Base-by-base conservation (phyloP, 2,113 vertebrate species). In the Elephas maximus region DNA sequence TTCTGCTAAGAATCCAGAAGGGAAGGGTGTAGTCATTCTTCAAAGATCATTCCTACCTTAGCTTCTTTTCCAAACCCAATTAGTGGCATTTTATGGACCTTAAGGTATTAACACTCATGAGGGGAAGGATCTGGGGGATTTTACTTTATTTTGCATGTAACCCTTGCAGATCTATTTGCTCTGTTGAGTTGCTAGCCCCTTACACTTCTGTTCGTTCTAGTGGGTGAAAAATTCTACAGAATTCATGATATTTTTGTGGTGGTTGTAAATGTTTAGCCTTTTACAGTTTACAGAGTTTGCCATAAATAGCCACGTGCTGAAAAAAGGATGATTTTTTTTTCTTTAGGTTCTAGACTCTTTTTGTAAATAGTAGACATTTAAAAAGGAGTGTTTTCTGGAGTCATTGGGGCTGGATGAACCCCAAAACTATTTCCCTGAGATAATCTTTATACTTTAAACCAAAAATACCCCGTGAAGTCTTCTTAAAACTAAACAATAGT, bases 101-200 rank as follows among this genome's bases (percentile, higher is more conserved):
- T 37, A 67, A 4, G 12, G 67, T 28, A 4, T 5, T 33, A 18
- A 21, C 8, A 2, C 8, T 44, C 69, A 33, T 6, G 1, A 28
- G 28, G 4, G 48, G 37, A 48, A n/a, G 0, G 12, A 1, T 1
- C 41, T 0, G 4, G 37, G 24, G 9, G 5, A 1, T 15, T 28
- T 37, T 9, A 4, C 24, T 14, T 79, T 4, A 1, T 9, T 45
- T 23, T 11, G 4, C 86, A 1, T 10, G 33, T 18, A 41, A 53
- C 1, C 10, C 9, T 48, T 11, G 4, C 5, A 0, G 11, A 33
- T 14, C 74, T 83, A 1, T 63, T 48, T 33, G n/a, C 60, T 60
- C 45, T 37, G 0, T 23, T 12, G 51, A 71, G 37, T 41, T 37
- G 33, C 18, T 20, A 63, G n/a, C 3, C 11, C 57, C 20, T 83